These are phyloP conservation scores for Macrotus californicus DNA, from an alignment of 2,113 vertebrate genomes.

Conservation along the genomic window DNA sequence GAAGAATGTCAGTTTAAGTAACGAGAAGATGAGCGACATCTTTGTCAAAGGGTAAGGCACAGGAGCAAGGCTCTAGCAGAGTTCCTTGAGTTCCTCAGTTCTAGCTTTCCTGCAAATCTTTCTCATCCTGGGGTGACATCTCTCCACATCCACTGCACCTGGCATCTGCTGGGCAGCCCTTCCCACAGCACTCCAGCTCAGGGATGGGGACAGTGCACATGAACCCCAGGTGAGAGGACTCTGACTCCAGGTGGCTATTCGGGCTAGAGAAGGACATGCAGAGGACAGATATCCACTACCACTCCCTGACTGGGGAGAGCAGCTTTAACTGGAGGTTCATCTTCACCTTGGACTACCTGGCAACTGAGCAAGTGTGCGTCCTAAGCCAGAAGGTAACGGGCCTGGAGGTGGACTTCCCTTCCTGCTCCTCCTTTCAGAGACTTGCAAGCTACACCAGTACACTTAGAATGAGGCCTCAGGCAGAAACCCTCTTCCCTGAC, in stretches of 20 bases:
- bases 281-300: constrained; percentile 79
- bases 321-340: constrained; percentile 82
- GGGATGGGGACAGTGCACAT: background rate
- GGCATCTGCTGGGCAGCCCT: background rate
- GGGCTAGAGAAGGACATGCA: constrained; percentile 77
- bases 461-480: background rate
- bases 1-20: constrained; percentile 51
- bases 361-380: constrained; percentile 67
- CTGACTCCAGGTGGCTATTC: constrained; percentile 74
- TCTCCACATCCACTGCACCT: background rate
- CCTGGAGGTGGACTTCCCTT: fast-evolving
- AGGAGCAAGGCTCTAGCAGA: background rate
- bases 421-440: background rate
- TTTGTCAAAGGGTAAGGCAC: constrained; percentile 78
- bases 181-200: background rate
- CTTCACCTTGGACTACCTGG: constrained; percentile 77
- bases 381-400: constrained; percentile 71
- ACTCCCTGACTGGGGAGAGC: constrained; percentile 69
- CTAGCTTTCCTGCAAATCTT: background rate
- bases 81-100: background rate
- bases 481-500: background rate
- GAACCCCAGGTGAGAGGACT: background rate
- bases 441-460: background rate
- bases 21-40: constrained; percentile 78
- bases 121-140: background rate